A percentile compares a stretch with the other conserved stretches of the same genome.
Evolutionary conservation across 1,140 invertebrate genomes (phyloP).

Genomic region (Drosophila trapezifrons): DNA sequence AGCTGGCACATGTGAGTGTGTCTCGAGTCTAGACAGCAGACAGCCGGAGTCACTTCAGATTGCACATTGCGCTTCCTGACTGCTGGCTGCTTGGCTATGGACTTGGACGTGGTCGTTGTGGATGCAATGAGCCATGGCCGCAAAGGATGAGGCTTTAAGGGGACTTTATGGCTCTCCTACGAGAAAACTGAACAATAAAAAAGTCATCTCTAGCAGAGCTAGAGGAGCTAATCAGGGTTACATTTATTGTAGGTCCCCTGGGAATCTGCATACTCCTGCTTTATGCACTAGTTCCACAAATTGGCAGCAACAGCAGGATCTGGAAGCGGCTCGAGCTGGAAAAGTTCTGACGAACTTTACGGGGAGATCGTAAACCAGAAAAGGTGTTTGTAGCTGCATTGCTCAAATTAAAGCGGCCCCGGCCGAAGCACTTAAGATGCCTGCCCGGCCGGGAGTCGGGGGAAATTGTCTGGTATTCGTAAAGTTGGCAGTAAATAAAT

Average conservation of each 20-base stretch:
- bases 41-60: constrained; percentile 78
- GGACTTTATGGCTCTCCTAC: constrained; percentile 6
- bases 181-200: constrained; percentile 30
- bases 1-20: constrained; percentile 73
- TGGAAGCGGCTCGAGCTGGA: not conserved
- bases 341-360: constrained; percentile 20
- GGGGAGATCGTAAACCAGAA: constrained; percentile 25
- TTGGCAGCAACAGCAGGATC: constrained; percentile 20
- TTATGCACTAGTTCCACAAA: constrained; percentile 28
- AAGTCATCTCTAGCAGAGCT: constrained; percentile 17
- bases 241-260: constrained; percentile 36
- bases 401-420: constrained; percentile 26
- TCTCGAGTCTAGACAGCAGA: constrained; percentile 75
- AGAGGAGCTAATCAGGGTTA: constrained; percentile 32
- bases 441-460: constrained; percentile 1
- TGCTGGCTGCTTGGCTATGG: constrained; percentile 17
- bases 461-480: constrained; percentile 31
- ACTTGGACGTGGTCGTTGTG: constrained; percentile 4
- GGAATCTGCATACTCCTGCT: constrained; percentile 29
- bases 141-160: constrained; percentile 36
- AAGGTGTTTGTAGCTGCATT: constrained; percentile 36
- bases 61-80: constrained; percentile 80
- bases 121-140: constrained; percentile 43
- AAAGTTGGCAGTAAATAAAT: constrained; percentile 60
- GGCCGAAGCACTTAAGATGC: constrained; percentile 46